These are phyloP conservation scores for Pipistrellus nathusii DNA, from an alignment of 2,797 vertebrate species.

Conservation along the genomic window DNA sequence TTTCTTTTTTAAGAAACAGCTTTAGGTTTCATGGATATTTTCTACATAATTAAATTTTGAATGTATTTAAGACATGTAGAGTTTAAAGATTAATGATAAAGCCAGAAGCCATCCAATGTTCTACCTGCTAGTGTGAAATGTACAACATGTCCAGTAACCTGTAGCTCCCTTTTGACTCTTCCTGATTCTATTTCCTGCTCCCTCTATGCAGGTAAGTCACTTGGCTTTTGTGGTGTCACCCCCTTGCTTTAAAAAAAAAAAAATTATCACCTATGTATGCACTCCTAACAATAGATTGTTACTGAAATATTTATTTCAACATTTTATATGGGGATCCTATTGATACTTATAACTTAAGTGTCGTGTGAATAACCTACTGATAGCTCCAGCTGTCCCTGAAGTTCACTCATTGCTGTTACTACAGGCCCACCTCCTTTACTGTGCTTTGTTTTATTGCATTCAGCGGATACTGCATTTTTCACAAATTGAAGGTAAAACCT, in stretches of 20 bases:
- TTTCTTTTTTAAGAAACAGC: neutral
- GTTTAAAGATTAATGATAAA: neutral
- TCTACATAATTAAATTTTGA: neutral
- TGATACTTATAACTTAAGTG: neutral
- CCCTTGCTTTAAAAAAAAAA: neutral
- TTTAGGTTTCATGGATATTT: neutral
- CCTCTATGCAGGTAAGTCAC: neutral
- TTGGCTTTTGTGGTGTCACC: neutral
- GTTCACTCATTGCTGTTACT: neutral
- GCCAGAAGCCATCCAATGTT: neutral
- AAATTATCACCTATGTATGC: neutral
- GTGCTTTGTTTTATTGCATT: neutral
- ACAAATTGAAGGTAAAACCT: neutral
- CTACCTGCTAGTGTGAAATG: neutral
- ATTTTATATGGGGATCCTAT: neutral
- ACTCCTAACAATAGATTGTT: neutral
- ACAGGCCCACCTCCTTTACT: neutral
- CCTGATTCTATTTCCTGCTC: neutral
- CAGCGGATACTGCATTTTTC: neutral
- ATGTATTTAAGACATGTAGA: neutral
- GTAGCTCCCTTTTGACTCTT: neutral
- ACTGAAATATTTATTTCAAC: neutral
- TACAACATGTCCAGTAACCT: neutral
- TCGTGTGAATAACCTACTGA: neutral
- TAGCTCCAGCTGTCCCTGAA: neutral